Evolutionary conservation across 1,140 invertebrate genomes (phyloP).

Genomic region (Cotesia vestalis): DNA sequence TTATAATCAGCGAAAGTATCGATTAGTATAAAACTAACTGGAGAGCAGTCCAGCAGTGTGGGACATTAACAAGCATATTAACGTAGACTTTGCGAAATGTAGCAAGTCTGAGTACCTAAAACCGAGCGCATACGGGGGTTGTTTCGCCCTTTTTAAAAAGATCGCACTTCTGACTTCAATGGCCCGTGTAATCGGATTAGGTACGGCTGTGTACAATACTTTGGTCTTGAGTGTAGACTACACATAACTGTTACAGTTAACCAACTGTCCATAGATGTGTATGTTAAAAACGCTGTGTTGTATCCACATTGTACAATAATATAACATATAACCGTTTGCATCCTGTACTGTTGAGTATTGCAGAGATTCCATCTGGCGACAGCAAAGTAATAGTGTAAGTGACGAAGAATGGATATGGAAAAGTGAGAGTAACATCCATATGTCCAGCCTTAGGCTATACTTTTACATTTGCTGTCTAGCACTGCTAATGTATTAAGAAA

Average conservation of each 20-base stretch:
- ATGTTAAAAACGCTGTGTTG: slow-evolving; percentile 39
- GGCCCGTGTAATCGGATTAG: slow-evolving; percentile 65
- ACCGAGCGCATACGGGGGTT: background rate
- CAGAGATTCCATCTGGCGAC: background rate
- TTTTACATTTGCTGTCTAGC: background rate
- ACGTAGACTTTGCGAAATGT: slow-evolving; percentile 37
- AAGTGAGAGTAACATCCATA: slow-evolving; percentile 30
- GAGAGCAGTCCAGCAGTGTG: background rate
- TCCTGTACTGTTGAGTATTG: background rate
- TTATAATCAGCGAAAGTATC: slow-evolving; percentile 1
- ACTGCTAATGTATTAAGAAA: slow-evolving; percentile 1
- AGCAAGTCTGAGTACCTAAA: slow-evolving; percentile 2
- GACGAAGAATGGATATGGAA: background rate
- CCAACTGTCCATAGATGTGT: slow-evolving; percentile 28
- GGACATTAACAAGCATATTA: slow-evolving; percentile 59
- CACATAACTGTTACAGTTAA: too few species aligned
- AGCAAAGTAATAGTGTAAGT: background rate
- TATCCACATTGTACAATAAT: too few species aligned
- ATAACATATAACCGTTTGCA: too few species aligned
- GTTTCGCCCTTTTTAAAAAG: slow-evolving; percentile 56
- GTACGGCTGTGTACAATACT: slow-evolving; percentile 49
- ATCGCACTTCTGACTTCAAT: slow-evolving; percentile 66
- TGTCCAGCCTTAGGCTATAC: slow-evolving; percentile 32
- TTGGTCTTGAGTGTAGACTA: too few species aligned
- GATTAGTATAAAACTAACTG: slow-evolving; percentile 11